These are phyloP conservation scores for Drosophila nannoptera DNA, from an alignment of 1,140 invertebrate genomes.

Conservation along the genomic window DNA sequence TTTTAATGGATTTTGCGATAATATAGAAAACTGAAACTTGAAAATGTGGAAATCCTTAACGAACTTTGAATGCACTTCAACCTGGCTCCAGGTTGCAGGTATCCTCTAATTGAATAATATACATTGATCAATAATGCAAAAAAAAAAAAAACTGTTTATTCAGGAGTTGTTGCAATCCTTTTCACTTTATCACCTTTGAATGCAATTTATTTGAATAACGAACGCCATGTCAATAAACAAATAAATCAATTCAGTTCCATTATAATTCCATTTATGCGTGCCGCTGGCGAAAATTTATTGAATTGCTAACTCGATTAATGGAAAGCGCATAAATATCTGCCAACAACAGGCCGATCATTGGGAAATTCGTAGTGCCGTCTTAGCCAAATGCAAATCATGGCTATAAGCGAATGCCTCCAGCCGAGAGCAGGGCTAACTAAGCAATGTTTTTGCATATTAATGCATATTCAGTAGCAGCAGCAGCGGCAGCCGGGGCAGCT, in stretches of 20 bases:
- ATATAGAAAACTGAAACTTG: slow-evolving; percentile 36
- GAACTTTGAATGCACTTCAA: slow-evolving; percentile 28
- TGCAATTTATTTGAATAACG: not conserved
- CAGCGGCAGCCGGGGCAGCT: not conserved
- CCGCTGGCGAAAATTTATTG: slow-evolving; percentile 2
- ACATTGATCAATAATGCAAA: not conserved
- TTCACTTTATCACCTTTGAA: not conserved
- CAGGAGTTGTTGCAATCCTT: too few relatives aligned
- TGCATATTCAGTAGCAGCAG: slow-evolving; percentile 48
- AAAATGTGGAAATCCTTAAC: slow-evolving; percentile 19
- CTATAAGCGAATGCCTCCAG: not conserved
- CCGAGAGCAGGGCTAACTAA: slow-evolving; percentile 24
- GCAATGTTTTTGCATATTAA: slow-evolving; percentile 65
- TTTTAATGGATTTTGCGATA: slow-evolving; percentile 63
- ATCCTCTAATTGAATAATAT: not conserved
- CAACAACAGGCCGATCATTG: slow-evolving; percentile 14
- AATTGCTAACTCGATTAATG: slow-evolving; percentile 9
- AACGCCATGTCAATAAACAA: slow-evolving; percentile 5
- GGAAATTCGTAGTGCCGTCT: slow-evolving; percentile 3
- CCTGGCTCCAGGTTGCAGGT: too few relatives aligned
- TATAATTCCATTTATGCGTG: not conserved
- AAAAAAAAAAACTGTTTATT: too few relatives aligned
- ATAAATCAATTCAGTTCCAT: slow-evolving; percentile 8
- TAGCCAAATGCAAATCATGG: not conserved
- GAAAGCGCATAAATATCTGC: slow-evolving; percentile 21